These are phyloP conservation scores for Tribolium freemani DNA, from an alignment of 2,888 invertebrate genomes.

Conservation along the genomic window DNA sequence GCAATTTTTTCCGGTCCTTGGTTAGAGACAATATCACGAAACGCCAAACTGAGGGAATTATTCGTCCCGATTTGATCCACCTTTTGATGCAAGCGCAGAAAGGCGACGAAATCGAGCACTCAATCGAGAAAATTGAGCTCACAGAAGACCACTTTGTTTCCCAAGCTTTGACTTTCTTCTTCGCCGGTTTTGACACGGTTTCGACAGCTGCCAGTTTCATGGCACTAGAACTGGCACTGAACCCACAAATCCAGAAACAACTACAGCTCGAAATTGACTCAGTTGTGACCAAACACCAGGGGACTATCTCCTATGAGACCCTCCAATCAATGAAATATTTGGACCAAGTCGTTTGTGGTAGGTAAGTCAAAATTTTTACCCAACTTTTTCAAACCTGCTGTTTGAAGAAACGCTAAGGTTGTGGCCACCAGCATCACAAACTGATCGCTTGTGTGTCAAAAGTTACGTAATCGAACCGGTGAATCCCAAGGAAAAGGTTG, in stretches of 20 bases:
- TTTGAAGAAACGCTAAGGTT: constrained; percentile 22
- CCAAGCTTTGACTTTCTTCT: constrained; percentile 21
- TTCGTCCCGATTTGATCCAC: constrained; percentile 70
- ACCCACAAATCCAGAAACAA: constrained; percentile 72
- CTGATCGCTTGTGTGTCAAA: constrained; percentile 65
- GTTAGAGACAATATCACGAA: constrained; percentile 59
- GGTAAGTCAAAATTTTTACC: constrained; percentile 58
- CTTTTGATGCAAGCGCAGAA: constrained; percentile 69
- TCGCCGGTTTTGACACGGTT: constrained; percentile 29
- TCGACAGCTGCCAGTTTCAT: constrained; percentile 3
- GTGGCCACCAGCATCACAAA: constrained; percentile 27
- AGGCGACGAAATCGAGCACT: constrained; percentile 46
- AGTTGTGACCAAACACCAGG: constrained; percentile 31
- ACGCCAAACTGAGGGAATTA: constrained; percentile 66
- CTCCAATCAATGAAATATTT: constrained; percentile 73
- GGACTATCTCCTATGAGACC: constrained; percentile 69
- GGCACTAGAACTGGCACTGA: constrained; percentile 60
- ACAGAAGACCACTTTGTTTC: constrained; percentile 3
- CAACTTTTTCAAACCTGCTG: constrained; percentile 44
- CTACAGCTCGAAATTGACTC: constrained; percentile 68
- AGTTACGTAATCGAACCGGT: constrained; percentile 48
- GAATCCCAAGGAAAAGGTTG: constrained; percentile 43
- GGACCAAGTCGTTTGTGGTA: constrained; percentile 75
- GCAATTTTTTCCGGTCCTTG: constrained; percentile 66
- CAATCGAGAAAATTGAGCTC: neutral